Evolutionary conservation across 2,113 vertebrate species (phyloP), one percentile per base, ranked within the genome.

Genomic region (Hemibagrus wyckioides): DNA sequence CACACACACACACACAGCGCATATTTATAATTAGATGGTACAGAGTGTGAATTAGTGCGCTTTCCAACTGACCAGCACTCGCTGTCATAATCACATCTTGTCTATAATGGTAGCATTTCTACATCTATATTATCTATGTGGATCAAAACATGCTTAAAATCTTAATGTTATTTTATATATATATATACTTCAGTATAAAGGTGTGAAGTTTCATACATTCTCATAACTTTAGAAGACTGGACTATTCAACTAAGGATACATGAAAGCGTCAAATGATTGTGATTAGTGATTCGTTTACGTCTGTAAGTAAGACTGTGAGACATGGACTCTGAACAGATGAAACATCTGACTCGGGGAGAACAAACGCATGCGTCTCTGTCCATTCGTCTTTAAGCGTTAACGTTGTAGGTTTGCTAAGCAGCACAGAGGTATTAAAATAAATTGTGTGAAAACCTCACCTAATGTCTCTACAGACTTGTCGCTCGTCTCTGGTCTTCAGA

Each of bases 21-120:
- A 81, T 50, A 76, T 69, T 69, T 39, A 15, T 69, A 36, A 36
- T 39, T 14, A 65, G 28, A 25, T 63, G 61, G 25, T 63, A 28
- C 4, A 63, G 17, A 21, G 17, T 71, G 67, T 39, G 7, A 39
- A 71, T 71, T 71, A 71, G 17, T 71, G 33, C 39, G 67, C 33
- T 23, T 21, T 71, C 21, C 33, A 71, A 75, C n/a, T 79, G 28
- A 79, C 48, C n/a, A 79, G 52, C 28, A 79, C 50, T 30, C 52
- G 23, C 10, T 75, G 39, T 54, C 76, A 77, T 50, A 77, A 77
- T 77, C 6, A 52, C 44, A 77, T 77, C 44, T 52, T 77, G 75
- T 52, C 75, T 52, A 77, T 48, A 52, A 77, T 7, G 7, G 44
- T 19, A 50, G 21, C 19, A 41, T 71, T 71, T 71, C 30, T 71